phyloP scores from a whole-genome alignment of 2,888 invertebrate species.

The Drosophila neotestacea region DNA sequence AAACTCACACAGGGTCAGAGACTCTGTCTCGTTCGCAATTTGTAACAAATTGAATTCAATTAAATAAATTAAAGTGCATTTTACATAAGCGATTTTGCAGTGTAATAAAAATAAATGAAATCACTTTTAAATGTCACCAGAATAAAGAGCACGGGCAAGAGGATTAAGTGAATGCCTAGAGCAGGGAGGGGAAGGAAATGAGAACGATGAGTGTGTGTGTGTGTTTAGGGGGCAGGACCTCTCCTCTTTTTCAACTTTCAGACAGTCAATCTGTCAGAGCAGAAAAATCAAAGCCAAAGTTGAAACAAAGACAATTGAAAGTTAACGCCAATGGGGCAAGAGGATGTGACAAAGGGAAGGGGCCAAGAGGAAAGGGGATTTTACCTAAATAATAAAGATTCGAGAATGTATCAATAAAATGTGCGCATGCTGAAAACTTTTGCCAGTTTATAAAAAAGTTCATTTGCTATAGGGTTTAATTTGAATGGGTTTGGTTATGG shows the following conservation, averaged over 20 bases:
- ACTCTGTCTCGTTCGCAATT: slow-evolving; percentile 52
- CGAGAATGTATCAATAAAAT: slow-evolving; percentile 65
- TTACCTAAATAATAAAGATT: slow-evolving; percentile 54
- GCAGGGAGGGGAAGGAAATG: background rate
- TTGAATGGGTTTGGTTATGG: slow-evolving; percentile 30
- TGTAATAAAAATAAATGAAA: slow-evolving; percentile 59
- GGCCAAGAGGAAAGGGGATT: background rate
- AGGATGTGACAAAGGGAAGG: background rate
- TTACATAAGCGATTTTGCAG: slow-evolving; percentile 57
- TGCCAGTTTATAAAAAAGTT: slow-evolving; percentile 69
- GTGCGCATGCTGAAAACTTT: slow-evolving; percentile 62
- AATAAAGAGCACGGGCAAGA: slow-evolving; percentile 23
- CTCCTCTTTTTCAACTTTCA: slow-evolving; percentile 39
- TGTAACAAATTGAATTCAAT: slow-evolving; percentile 73
- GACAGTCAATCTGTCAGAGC: slow-evolving; percentile 50
- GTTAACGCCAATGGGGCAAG: slow-evolving; percentile 24
- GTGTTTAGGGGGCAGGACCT: background rate
- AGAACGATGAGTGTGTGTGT: background rate
- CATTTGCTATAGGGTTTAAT: slow-evolving; percentile 36
- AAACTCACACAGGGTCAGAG: slow-evolving; percentile 16
- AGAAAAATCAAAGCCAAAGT: slow-evolving; percentile 70
- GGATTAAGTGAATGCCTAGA: slow-evolving; percentile 4
- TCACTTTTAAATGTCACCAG: slow-evolving; percentile 51
- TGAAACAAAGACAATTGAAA: slow-evolving; percentile 61
- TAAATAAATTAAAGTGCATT: slow-evolving; percentile 78